Base-by-base conservation (phyloP, 2,113 vertebrate species). In the Leptobrachium ailaonicum region DNA sequence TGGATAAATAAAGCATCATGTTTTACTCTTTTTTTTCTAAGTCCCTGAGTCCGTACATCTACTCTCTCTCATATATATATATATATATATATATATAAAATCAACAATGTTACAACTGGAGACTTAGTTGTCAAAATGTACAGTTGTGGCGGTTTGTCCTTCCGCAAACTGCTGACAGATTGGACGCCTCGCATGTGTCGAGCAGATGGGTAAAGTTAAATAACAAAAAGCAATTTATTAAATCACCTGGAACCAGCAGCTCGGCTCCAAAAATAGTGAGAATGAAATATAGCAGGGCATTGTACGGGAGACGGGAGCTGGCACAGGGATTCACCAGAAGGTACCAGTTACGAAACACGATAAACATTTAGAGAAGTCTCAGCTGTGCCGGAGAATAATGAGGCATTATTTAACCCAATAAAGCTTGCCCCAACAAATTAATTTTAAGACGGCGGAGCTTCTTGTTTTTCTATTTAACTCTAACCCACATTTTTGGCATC, bases 291-390 rank as follows among this genome's bases (percentile, higher is more conserved):
- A 93, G 93, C 93, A 91, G 91, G 54, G 78, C 47, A 66, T 62
- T 80, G 62, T 74, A 66, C 69, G 74, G 74, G 92, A 92, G 89
- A 90, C 86, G 90, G 90, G 88, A 90, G 89, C 91, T 94, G 93
- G 92, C 93, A 93, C 89, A 88, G 88, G 91, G 90, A 90, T 88
- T 88, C 90, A 91, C 91, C 93, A 94, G 93, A 94, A 93, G 93
- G 92, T 92, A 93, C 92, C 91, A 88, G 92, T 93, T 94, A 93
- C 93, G 93, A 94, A 94, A 94, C 91, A 94, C 93, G 92, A 94
- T 93, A 94, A 94, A 94, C 93, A 94, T 94, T 94, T 93, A 90
- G 93, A 94, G 93, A 94, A 94, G 92, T 90, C 92, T 93, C 93
- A 94, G 93, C 93, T 94, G 93, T 91, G 93, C 89, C 91, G 89